Evolutionary conservation across 2,113 vertebrate genomes (phyloP).

Genomic region (Anguilla rostrata): DNA sequence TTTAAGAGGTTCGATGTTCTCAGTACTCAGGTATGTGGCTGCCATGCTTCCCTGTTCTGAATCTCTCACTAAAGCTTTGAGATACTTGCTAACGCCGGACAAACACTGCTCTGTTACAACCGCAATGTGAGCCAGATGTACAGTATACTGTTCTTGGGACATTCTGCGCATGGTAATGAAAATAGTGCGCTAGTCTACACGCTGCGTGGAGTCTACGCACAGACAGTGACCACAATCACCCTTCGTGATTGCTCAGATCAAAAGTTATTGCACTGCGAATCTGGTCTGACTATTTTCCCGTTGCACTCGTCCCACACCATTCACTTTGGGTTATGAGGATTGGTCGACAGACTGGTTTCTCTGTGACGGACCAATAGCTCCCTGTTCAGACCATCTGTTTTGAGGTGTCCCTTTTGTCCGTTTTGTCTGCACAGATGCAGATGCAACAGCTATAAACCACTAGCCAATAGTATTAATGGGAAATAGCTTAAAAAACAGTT

Average conservation of each 20-base stretch:
- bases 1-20: neutral
- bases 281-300: neutral
- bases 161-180: neutral
- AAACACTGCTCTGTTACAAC: neutral
- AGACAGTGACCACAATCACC: neutral
- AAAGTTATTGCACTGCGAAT: conserved; percentile 12
- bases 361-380: neutral
- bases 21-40: neutral
- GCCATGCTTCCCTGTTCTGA: neutral
- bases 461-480: neutral
- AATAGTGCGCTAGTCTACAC: neutral
- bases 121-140: neutral
- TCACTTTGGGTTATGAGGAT: neutral
- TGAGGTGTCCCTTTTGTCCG: neutral
- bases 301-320: neutral
- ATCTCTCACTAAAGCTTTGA: neutral
- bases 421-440: too few species aligned
- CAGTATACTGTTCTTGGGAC: neutral
- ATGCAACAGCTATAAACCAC: neutral
- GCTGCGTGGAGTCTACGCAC: neutral
- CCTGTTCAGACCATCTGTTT: neutral
- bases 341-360: neutral
- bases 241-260: neutral
- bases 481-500: too few species aligned
- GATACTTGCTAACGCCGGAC: neutral